These are phyloP conservation scores for Corticium candelabrum DNA, from an alignment of 37 sponge, comb jelly and placozoan species.

Conservation along the genomic window DNA sequence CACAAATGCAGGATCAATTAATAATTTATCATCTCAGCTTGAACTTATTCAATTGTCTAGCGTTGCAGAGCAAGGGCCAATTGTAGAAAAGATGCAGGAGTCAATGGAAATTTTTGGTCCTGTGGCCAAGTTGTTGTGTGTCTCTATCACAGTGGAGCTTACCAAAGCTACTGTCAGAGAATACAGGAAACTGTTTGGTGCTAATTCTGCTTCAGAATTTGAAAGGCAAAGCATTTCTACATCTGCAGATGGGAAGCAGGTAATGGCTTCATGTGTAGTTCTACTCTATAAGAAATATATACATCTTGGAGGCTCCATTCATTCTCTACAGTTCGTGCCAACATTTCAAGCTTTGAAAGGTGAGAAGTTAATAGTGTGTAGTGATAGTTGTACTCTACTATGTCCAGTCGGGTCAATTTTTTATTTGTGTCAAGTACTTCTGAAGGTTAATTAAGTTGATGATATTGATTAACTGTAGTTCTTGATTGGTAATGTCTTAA, in stretches of 20 bases:
- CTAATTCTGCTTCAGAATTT: background rate
- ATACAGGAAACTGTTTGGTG: background rate
- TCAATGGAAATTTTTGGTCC: background rate
- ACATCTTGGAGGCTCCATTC: background rate
- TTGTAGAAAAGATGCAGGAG: no score
- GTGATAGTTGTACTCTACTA: no score
- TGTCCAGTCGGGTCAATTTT: no score
- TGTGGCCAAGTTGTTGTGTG: background rate
- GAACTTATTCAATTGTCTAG: background rate
- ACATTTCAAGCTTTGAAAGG: background rate
- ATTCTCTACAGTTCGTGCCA: background rate
- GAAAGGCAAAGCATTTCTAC: background rate
- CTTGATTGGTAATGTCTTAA: no score
- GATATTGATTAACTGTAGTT: no score
- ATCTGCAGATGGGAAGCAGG: background rate
- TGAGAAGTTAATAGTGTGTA: no score
- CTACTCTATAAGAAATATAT: background rate
- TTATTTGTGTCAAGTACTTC: no score
- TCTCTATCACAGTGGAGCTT: background rate
- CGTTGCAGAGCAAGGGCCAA: background rate
- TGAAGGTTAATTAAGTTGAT: no score
- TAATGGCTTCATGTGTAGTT: background rate
- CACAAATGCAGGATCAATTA: background rate
- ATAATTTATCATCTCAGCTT: background rate
- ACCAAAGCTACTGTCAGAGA: background rate